phyloP scores from a whole-genome alignment of 2,113 vertebrate species.

The Oreochromis niloticus region DNA sequence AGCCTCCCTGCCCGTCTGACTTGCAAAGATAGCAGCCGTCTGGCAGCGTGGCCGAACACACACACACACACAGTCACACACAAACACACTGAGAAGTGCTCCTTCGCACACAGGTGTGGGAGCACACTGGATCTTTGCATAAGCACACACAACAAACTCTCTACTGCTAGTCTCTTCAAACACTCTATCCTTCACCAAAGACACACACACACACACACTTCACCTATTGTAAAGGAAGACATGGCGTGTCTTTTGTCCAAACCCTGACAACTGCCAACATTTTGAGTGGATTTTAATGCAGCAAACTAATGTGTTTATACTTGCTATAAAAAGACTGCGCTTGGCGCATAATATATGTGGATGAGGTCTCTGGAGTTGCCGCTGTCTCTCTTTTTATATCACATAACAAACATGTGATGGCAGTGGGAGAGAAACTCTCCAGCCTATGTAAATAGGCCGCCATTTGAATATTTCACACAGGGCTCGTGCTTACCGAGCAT shows the following conservation, averaged over 20 bases:
- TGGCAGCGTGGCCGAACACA: conserved; percentile 13
- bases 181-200: neutral
- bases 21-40: conserved; percentile 35
- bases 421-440: conserved; percentile 27
- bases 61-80: neutral
- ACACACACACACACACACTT: neutral
- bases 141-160: neutral
- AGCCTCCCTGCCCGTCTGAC: conserved; percentile 32
- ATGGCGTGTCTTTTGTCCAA: neutral
- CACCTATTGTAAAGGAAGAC: neutral
- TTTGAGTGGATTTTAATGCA: conserved; percentile 1
- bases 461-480: conserved; percentile 52
- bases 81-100: neutral
- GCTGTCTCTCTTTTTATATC: conserved; percentile 36
- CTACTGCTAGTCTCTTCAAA: neutral
- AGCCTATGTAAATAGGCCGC: conserved; percentile 53
- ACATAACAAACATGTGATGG: conserved; percentile 55
- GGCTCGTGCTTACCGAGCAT: conserved; percentile 8
- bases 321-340: conserved; percentile 18
- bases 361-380: conserved; percentile 33
- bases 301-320: conserved; percentile 29
- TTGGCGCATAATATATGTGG: conserved; percentile 25
- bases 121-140: conserved; percentile 12
- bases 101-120: conserved; percentile 21
- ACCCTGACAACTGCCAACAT: neutral